These are phyloP conservation scores for Anabas testudineus DNA, from an alignment of 2,797 vertebrate genomes.

Conservation along the genomic window DNA sequence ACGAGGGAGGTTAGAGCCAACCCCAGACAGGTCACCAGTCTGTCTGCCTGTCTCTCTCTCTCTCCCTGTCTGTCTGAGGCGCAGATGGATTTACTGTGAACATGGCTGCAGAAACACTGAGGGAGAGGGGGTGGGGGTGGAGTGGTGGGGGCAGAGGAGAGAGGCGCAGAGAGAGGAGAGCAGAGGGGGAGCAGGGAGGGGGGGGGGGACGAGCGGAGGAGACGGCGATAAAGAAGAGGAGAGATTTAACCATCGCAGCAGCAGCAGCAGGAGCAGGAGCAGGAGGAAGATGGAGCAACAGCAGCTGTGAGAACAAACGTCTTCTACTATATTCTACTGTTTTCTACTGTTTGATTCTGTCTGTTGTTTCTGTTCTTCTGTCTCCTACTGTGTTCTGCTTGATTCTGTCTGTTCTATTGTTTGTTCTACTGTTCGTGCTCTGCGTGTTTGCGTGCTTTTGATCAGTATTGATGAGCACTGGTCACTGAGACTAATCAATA, in stretches of 20 bases:
- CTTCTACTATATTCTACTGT: background rate
- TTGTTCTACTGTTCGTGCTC: background rate
- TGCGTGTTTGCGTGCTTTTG: background rate
- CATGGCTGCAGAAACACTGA: conserved; percentile 33
- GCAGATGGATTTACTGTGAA: conserved; percentile 18
- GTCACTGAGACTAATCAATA: too few relatives aligned
- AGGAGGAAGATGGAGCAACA: conserved; percentile 20
- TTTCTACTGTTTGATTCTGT: background rate
- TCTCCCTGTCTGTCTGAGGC: conserved; percentile 14
- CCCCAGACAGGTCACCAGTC: too few relatives aligned
- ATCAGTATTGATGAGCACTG: background rate
- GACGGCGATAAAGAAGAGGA: conserved; percentile 15
- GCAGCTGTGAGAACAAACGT: conserved; percentile 42
- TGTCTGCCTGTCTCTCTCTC: rapidly evolving
- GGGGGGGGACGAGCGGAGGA: background rate
- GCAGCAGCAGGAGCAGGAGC: conserved; percentile 33
- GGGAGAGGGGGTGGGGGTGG: background rate
- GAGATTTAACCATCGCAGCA: conserved; percentile 21
- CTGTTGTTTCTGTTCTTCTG: too few relatives aligned
- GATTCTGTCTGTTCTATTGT: background rate
- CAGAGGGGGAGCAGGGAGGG: background rate
- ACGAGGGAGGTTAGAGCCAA: too few relatives aligned
- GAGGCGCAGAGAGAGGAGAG: background rate
- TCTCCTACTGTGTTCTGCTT: background rate
- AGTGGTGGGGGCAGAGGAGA: background rate